Evolutionary conservation across 2,888 invertebrate species (phyloP).

Genomic region (Eupithecia subfuscata): DNA sequence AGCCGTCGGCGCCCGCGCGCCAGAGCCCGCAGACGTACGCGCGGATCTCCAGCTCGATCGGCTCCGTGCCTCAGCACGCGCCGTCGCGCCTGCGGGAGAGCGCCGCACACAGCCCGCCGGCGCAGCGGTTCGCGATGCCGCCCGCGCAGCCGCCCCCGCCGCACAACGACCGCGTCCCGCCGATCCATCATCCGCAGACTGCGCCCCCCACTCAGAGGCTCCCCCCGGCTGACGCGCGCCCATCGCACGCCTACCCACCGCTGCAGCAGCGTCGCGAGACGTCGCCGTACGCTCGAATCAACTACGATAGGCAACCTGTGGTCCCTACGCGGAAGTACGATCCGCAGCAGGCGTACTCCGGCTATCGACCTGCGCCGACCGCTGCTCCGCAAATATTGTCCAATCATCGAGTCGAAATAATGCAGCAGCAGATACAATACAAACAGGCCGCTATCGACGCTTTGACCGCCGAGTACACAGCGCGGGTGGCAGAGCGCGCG

Average conservation of each 20-base stretch:
- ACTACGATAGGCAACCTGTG: conserved; percentile 69
- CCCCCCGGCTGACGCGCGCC: conserved; percentile 59
- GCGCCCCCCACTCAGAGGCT: conserved; percentile 63
- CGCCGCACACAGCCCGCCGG: conserved; percentile 65
- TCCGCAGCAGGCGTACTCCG: conserved; percentile 76
- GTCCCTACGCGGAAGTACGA: conserved; percentile 75
- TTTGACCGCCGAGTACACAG: conserved; percentile 64
- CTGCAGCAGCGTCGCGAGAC: conserved; percentile 69
- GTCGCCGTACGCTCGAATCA: conserved; percentile 63
- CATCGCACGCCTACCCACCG: conserved; percentile 64
- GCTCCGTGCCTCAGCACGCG: conserved; percentile 70
- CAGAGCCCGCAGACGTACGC: conserved; percentile 76
- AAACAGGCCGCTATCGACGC: conserved; percentile 67
- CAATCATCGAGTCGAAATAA: conserved; percentile 68
- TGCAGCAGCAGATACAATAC: conserved; percentile 64
- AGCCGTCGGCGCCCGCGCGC: conserved; percentile 67
- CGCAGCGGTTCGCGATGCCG: conserved; percentile 68
- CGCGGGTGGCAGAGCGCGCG: conserved; percentile 66
- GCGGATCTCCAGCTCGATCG: conserved; percentile 67
- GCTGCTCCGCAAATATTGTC: conserved; percentile 63
- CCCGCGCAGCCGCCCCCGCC: conserved; percentile 69
- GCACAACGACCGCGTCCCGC: conserved; percentile 78
- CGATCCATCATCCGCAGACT: conserved; percentile 75
- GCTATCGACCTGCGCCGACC: conserved; percentile 67
- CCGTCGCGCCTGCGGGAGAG: conserved; percentile 68